Evolutionary conservation across 2,113 vertebrate genomes (phyloP).

Genomic region (Cyphomyrus plagiostoma): DNA sequence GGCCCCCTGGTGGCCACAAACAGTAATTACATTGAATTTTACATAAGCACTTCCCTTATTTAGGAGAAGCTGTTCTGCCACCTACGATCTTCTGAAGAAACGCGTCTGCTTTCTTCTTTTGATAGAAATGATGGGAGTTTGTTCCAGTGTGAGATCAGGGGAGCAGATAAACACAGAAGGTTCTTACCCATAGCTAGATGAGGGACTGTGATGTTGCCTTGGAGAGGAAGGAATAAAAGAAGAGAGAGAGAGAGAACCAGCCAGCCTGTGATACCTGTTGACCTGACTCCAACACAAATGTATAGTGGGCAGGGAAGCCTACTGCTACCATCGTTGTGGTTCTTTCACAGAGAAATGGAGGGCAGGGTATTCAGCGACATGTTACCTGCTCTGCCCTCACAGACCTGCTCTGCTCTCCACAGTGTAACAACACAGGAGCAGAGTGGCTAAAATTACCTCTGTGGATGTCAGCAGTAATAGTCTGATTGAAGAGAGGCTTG

Average conservation of each 20-base stretch:
- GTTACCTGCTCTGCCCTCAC: background rate
- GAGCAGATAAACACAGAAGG: background rate
- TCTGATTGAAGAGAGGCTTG: constrained; percentile 61
- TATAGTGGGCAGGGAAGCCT: background rate
- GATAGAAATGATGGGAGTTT: background rate
- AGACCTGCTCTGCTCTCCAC: background rate
- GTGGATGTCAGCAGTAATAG: constrained; percentile 50
- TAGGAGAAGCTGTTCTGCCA: background rate
- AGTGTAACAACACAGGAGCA: background rate
- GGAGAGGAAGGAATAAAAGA: background rate
- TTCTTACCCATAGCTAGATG: constrained; percentile 43
- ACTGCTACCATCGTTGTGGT: background rate
- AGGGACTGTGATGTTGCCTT: constrained; percentile 40
- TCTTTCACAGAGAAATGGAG: background rate
- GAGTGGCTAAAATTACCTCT: constrained; percentile 36
- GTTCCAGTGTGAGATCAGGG: background rate
- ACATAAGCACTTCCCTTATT: background rate
- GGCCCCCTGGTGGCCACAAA: background rate
- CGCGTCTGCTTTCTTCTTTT: background rate
- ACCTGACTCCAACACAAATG: background rate
- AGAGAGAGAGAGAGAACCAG: background rate
- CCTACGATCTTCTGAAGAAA: background rate
- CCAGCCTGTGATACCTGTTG: background rate
- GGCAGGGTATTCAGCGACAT: background rate
- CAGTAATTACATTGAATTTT: background rate